Evolutionary conservation across 2,888 invertebrate species (phyloP).

Genomic region (Hipparchia semele): DNA sequence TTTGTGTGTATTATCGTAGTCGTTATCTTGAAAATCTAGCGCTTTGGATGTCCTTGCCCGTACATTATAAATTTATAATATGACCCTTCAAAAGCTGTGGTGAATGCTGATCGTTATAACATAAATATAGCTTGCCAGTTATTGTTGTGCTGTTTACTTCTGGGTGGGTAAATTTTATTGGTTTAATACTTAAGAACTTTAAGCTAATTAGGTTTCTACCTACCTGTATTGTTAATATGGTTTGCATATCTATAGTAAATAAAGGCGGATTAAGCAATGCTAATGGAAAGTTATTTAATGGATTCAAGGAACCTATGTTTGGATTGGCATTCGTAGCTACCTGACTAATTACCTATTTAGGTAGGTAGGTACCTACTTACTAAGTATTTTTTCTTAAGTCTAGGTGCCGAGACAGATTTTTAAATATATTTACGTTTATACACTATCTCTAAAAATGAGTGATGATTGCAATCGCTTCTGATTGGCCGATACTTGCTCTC

Average conservation of each 20-base stretch:
- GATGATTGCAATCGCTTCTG: no score
- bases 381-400: no score
- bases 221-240: not conserved
- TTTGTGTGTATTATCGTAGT: conserved; percentile 8
- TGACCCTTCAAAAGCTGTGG: conserved; percentile 39
- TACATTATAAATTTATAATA: conserved; percentile 45
- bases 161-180: not conserved
- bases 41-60: conserved; percentile 50
- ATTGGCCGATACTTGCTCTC: no score
- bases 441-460: no score
- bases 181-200: not conserved
- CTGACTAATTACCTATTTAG: not conserved
- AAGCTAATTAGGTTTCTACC: not conserved
- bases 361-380: not conserved
- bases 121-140: conserved; percentile 16
- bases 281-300: not conserved
- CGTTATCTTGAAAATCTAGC: conserved; percentile 47
- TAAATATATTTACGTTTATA: no score
- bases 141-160: conserved; percentile 3
- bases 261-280: not conserved
- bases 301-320: no score
- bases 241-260: no score
- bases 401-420: no score
- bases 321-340: no score
- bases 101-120: conserved; percentile 40